Base-by-base conservation (phyloP, 1,140 invertebrate genomes). In the Asbolus verrucosus region DNA sequence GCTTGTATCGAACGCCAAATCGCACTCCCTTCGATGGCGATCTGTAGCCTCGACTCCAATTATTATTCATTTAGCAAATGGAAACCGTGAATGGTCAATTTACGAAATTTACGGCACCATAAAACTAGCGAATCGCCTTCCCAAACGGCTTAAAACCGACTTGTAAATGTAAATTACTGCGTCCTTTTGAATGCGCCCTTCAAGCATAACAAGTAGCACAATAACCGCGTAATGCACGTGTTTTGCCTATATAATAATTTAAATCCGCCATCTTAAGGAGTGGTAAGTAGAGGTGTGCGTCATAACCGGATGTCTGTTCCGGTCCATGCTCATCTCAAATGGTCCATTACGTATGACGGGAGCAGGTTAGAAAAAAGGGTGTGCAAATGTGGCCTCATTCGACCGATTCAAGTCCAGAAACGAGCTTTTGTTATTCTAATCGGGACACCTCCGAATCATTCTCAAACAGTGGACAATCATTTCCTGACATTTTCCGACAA, bases 221-320 rank as follows among this genome's bases (percentile, higher is more conserved):
- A 71, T 71, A 67, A 71, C 62, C 69, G 63, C 63, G 54, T 61
- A 71, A 66, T 71, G 59, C 69, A 71, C 63, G 69, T 71, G 69
- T 71, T 70, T 38, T 54, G 63, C 65, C 33, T 38, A 43, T n/a
- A n/a, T 67, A 67, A 71, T 71, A 71, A 71, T 67, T 71, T 33
- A 60, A 67, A 71, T 71, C 63, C 69, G 63, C 69, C 69, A 71
- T 71, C 69, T 71, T 71, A 71, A 67, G 69, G 69, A 67, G 69
- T 67, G 69, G 69, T 71, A 71, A 71, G 63, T 66, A 61, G 69
- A 71, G 69, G 69, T 60, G 63, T 67, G 63, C 61, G 68, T 70
- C 61, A 70, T 46, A 73, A 75, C 74, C 74, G 74, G 74, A 75
- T 75, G 74, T 75, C 74, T 71, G 74, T 75, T 75, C 74, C 74